Conservation (phyloP, 1,140 invertebrate genomes). For the Pseudachorutes palmiensis region DNA sequence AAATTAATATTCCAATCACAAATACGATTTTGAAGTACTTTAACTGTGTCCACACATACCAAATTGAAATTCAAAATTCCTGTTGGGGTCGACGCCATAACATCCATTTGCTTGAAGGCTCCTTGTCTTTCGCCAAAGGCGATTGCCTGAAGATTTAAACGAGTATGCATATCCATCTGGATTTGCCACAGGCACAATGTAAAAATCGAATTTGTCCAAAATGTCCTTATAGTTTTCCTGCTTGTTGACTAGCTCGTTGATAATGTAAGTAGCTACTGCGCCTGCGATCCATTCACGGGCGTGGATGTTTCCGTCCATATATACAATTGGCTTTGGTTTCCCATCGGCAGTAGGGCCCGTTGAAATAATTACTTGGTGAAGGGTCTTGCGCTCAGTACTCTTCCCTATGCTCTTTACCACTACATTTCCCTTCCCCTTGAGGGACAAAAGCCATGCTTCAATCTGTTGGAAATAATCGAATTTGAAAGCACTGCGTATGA, state of each 20-base stretch:
- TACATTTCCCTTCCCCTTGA: not conserved
- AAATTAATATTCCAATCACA: too few species aligned
- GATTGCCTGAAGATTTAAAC: slow-evolving; percentile 33
- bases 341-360: not conserved
- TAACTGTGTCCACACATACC: too few species aligned
- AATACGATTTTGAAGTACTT: too few species aligned
- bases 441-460: not conserved
- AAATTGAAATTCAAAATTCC: slow-evolving; percentile 22
- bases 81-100: slow-evolving; percentile 22
- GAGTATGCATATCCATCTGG: slow-evolving; percentile 51
- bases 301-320: slow-evolving; percentile 4
- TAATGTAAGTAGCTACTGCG: slow-evolving; percentile 10
- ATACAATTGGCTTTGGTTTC: slow-evolving; percentile 2
- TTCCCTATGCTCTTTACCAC: not conserved
- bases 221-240: slow-evolving; percentile 34
- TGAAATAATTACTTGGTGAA: not conserved
- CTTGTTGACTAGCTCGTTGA: slow-evolving; percentile 34
- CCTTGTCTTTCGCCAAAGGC: slow-evolving; percentile 35
- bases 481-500: not conserved
- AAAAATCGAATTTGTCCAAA: slow-evolving; percentile 45
- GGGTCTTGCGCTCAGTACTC: not conserved
- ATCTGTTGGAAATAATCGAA: not conserved
- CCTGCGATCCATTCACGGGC: slow-evolving; percentile 7
- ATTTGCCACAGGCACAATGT: slow-evolving; percentile 52
- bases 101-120: slow-evolving; percentile 4